Evolutionary conservation across 2,888 invertebrate species (phyloP), one percentile per base, ranked within the genome.

Genomic region (Nebria brevicollis): DNA sequence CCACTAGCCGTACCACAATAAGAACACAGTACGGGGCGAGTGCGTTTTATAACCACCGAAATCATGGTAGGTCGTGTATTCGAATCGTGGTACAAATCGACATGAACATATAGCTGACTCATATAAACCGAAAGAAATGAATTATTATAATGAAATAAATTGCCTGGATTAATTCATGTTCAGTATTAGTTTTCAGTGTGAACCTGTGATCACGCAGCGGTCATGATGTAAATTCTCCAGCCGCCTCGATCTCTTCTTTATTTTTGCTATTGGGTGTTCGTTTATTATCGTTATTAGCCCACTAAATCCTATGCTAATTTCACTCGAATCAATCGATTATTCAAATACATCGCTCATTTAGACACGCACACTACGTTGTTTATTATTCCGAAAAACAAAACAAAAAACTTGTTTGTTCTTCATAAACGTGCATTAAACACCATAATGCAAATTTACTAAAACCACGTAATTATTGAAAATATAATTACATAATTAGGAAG

Each of bases 111-210:
- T 82, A 84, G 88, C 87, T 87, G 88, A 88, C 86, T 88, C 88
- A 88, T 87, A 85, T 84, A 83, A 77, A 84, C 83, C 85, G 70
- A 83, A 85, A 86, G 86, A 86, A 87, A 87, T 87, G 88, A 88
- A 88, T 88, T 88, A 89, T 88, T 87, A 88, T 88, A 89, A 89
- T 89, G 88, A 87, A 89, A 88, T 88, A 89, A 89, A 89, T 89
- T 89, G 88, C 86, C 85, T 86, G 85, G 87, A 88, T 88, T 89
- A 89, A 89, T 86, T 87, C 87, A 86, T 88, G 82, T 81, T 81
- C 82, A 82, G 77, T 88, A 88, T 88, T 88, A 88, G 88, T 87
- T 88, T 88, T 87, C 87, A 85, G 86, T 87, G 87, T 80, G 80
- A 80, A 80, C 74, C 74, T 54, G 43, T 73, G 72, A 77, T 77